These are phyloP conservation scores for Peromyscus leucopus DNA, from an alignment of 2,113 vertebrate genomes.

Conservation along the genomic window DNA sequence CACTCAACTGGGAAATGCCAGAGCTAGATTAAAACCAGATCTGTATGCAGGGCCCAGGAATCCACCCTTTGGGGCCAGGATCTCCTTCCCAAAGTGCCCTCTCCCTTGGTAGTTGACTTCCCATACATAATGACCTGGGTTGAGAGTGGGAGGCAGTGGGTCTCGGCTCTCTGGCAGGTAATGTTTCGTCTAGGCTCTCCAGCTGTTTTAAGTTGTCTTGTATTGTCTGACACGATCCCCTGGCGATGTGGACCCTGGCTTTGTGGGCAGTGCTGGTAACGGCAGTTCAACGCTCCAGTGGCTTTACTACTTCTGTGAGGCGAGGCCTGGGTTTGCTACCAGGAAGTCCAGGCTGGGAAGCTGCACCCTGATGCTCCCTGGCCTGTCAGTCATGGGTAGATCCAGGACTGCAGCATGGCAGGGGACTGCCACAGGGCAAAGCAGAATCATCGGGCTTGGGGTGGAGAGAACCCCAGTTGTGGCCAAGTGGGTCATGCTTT, in stretches of 20 bases:
- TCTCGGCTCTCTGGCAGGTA: fast-evolving
- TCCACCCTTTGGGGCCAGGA: too few relatives aligned
- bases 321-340: background rate
- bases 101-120: background rate
- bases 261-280: background rate
- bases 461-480: background rate
- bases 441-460: background rate
- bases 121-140: fast-evolving
- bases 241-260: fast-evolving
- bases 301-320: background rate
- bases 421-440: background rate
- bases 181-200: background rate
- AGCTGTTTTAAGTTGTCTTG: background rate
- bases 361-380: too few relatives aligned
- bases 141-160: background rate
- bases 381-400: background rate
- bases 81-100: fast-evolving
- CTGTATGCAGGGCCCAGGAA: background rate
- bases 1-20: fast-evolving
- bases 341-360: background rate
- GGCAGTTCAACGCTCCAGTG: background rate
- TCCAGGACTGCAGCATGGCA: background rate
- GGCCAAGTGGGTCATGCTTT: fast-evolving
- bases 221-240: background rate
- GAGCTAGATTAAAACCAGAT: background rate